Base-by-base conservation (phyloP, 2,113 vertebrate species). In the Epinephelus fuscoguttatus region DNA sequence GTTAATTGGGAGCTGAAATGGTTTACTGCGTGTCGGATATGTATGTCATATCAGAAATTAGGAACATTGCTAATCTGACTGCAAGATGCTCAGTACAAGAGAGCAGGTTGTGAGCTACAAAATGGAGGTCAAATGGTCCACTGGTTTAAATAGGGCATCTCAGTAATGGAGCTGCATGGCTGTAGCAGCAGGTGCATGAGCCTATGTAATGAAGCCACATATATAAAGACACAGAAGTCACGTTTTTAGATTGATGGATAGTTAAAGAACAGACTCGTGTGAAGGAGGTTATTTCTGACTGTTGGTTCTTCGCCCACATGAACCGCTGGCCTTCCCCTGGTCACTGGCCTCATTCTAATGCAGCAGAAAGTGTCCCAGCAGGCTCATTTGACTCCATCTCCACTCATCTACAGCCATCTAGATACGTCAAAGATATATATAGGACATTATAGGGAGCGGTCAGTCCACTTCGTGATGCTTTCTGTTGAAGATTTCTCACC, bases 301-400 rank as follows among this genome's bases (percentile, higher is more conserved):
- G 57, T 10, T 69, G 74, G 53, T 85, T 74, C 87, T 45, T 52
- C 66, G 87, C 61, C 82, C 89, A 81, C 57, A 74, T 59, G 77
- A 87, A 60, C 89, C 6, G 52, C 71, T n/a, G 88, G 73, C 79
- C 88, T 87, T 87, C 91, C 90, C 75, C 74, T 89, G 89, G 86
- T 92, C 88, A 89, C 78, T 93, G 93, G 76, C 94, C 93, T 94
- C 90, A 92, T 95, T 96, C 88, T 91, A 37, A 55, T 76, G 81
- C 88, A 89, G 92, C 89, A 88, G 68, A 60, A 66, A 66, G 19
- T 27, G 49, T 91, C 92, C 75, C 75, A 82, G 47, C 42, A 83
- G 88, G 47, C 52, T 57, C 33, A 60, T 72, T 76, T 53, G 17
- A 71, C 68, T 85, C 80, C 11, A 78, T 82, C 56, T 72, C 61